Percentiles rank a stretch among this genome's conserved stretches.
These are phyloP conservation scores for Biston stratarius DNA, from an alignment of 2,888 invertebrate genomes.

Conservation along the genomic window DNA sequence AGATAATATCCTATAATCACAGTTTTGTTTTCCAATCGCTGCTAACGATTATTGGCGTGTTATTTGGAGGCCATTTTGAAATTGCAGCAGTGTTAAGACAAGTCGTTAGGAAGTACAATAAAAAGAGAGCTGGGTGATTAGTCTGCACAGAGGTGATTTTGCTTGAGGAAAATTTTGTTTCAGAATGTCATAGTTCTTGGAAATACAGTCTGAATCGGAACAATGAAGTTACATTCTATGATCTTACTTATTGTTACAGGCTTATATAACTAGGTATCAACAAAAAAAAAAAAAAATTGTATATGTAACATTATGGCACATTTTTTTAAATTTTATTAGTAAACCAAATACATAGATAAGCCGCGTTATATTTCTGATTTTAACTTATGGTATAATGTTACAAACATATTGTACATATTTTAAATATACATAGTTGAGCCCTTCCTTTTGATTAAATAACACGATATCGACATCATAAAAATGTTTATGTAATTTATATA, in stretches of 20 bases:
- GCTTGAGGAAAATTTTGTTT: slow-evolving; percentile 39
- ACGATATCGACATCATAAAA: too few species aligned
- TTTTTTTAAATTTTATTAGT: too few species aligned
- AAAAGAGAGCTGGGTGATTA: slow-evolving; percentile 73
- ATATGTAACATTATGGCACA: too few species aligned
- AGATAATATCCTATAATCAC: slow-evolving; percentile 87
- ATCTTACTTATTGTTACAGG: not conserved
- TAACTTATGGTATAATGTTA: too few species aligned
- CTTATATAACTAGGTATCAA: not conserved
- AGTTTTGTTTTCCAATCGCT: slow-evolving; percentile 90
- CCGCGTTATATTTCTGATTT: too few species aligned
- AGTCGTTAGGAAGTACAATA: slow-evolving; percentile 83
- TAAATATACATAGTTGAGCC: too few species aligned
- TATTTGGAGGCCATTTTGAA: slow-evolving; percentile 85
- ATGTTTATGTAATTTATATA: too few species aligned
- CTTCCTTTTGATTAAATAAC: too few species aligned
- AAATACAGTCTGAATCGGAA: not conserved
- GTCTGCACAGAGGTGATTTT: slow-evolving; percentile 56
- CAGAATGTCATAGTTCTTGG: slow-evolving; percentile 15
- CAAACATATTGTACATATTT: too few species aligned
- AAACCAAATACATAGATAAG: too few species aligned
- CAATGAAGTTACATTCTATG: not conserved
- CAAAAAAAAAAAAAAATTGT: not conserved
- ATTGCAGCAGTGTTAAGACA: slow-evolving; percentile 82
- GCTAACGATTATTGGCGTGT: slow-evolving; percentile 89